A percentile compares a stretch with the other conserved stretches of the same genome.
These are phyloP conservation scores for Listronotus bonariensis DNA, from an alignment of 1,140 invertebrate species.

Conservation along the genomic window DNA sequence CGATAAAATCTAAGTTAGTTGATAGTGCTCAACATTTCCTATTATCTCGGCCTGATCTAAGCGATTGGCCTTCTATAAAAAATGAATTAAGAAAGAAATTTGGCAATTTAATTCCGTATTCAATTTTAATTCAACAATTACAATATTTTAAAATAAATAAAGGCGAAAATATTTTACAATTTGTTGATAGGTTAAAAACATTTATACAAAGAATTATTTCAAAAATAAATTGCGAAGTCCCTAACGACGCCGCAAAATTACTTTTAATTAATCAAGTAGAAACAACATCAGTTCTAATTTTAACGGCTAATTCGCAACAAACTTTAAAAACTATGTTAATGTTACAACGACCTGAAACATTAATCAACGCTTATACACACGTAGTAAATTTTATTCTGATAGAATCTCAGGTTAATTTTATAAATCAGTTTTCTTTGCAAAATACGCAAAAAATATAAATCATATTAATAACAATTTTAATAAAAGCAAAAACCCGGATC, in stretches of 20 bases:
- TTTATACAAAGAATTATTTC: constrained; percentile 11
- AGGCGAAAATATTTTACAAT: constrained; percentile 11
- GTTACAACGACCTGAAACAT: neutral
- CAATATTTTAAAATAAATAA: constrained; percentile 13
- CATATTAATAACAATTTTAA: constrained; percentile 2
- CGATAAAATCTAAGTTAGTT: constrained; percentile 19
- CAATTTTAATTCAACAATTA: constrained; percentile 15
- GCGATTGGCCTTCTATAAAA: constrained; percentile 8
- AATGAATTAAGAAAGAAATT: constrained; percentile 19
- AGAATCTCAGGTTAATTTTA: constrained; percentile 7
- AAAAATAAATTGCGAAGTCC: constrained; percentile 8
- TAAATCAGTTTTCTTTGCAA: neutral
- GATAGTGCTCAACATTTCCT: constrained; percentile 11
- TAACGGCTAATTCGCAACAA: constrained; percentile 4
- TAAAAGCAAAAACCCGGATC: neutral
- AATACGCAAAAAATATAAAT: neutral
- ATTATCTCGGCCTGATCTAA: constrained; percentile 12
- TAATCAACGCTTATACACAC: neutral
- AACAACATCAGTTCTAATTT: constrained; percentile 12
- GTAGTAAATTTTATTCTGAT: too few relatives aligned
- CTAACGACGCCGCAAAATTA: neutral
- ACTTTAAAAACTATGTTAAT: constrained; percentile 2
- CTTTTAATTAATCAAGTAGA: constrained; percentile 3
- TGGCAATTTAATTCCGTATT: constrained; percentile 5
- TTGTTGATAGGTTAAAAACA: constrained; percentile 14